A percentile compares a stretch with the other conserved stretches of the same genome.
These are phyloP conservation scores for Branchellion lobata DNA, from an alignment of 2,888 invertebrate genomes.

Conservation along the genomic window DNA sequence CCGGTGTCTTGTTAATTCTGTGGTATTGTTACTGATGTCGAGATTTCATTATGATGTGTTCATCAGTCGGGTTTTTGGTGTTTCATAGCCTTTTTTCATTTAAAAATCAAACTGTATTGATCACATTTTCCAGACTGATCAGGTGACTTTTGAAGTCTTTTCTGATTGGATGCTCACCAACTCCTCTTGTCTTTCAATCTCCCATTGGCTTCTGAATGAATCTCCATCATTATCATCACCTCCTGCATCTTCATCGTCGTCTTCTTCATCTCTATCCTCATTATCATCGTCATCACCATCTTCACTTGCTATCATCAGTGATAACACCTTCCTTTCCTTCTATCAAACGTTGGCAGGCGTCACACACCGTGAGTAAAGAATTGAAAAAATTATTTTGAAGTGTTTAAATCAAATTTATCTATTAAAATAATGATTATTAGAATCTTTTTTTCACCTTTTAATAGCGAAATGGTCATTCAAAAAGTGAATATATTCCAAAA, in stretches of 20 bases:
- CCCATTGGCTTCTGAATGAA: slow-evolving; percentile 75
- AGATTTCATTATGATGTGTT: no score
- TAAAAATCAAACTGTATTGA: no score
- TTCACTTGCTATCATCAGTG: slow-evolving; percentile 73
- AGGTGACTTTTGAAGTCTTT: slow-evolving; percentile 67
- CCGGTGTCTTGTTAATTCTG: no score
- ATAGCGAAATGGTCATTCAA: no score
- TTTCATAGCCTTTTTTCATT: no score
- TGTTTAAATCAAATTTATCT: background rate
- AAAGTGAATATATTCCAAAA: no score
- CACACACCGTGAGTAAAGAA: slow-evolving; percentile 73
- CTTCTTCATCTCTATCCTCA: slow-evolving; percentile 52
- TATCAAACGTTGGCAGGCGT: slow-evolving; percentile 91
- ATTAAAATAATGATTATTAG: background rate
- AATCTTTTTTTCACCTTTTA: no score
- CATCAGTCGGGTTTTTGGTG: no score
- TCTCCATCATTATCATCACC: slow-evolving; percentile 58
- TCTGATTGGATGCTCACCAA: slow-evolving; percentile 76
- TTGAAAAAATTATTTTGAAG: no score
- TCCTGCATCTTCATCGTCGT: background rate
- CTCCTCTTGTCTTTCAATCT: slow-evolving; percentile 70
- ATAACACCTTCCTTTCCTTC: slow-evolving; percentile 81
- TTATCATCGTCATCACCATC: slow-evolving; percentile 53
- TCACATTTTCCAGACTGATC: slow-evolving; percentile 63
- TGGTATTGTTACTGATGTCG: no score